These are phyloP conservation scores for Hymenochirus boettgeri DNA, from an alignment of 2,113 vertebrate genomes.

Conservation along the genomic window DNA sequence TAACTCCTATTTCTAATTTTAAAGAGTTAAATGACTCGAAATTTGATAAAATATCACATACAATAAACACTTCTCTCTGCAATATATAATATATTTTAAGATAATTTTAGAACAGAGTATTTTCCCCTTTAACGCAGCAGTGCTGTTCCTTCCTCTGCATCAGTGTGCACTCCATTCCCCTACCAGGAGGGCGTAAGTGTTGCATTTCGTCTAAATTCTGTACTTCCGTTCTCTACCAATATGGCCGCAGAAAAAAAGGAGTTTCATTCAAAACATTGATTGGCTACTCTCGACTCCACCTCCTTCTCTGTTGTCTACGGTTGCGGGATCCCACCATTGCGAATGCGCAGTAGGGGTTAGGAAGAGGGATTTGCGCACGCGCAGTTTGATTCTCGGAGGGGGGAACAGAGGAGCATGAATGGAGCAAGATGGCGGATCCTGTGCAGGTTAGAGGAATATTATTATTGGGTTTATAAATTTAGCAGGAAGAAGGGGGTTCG, in stretches of 20 bases:
- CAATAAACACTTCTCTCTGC: no score
- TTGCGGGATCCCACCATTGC: slow-evolving; percentile 20
- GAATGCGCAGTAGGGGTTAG: background rate
- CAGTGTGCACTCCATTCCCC: background rate
- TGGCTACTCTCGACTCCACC: slow-evolving; percentile 4
- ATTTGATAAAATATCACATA: no score
- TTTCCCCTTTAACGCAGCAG: no score
- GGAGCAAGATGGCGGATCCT: slow-evolving; percentile 98
- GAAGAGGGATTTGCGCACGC: slow-evolving; percentile 49
- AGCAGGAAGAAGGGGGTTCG: no score
- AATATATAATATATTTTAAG: no score
- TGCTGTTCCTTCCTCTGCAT: background rate
- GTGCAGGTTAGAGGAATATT: slow-evolving; percentile 80
- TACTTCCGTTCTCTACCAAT: background rate
- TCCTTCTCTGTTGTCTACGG: slow-evolving; percentile 36
- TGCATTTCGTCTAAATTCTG: background rate
- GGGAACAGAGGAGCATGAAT: slow-evolving; percentile 92
- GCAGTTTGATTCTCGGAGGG: slow-evolving; percentile 50
- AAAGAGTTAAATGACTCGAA: no score
- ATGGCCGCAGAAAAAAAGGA: background rate
- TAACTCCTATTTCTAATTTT: no score
- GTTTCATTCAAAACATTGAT: slow-evolving; percentile 8
- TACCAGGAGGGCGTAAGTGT: background rate
- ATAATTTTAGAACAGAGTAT: no score
- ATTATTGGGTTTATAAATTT: no score